These are phyloP conservation scores for Colletes collaris DNA, from an alignment of 2,888 invertebrate species.

Conservation along the genomic window DNA sequence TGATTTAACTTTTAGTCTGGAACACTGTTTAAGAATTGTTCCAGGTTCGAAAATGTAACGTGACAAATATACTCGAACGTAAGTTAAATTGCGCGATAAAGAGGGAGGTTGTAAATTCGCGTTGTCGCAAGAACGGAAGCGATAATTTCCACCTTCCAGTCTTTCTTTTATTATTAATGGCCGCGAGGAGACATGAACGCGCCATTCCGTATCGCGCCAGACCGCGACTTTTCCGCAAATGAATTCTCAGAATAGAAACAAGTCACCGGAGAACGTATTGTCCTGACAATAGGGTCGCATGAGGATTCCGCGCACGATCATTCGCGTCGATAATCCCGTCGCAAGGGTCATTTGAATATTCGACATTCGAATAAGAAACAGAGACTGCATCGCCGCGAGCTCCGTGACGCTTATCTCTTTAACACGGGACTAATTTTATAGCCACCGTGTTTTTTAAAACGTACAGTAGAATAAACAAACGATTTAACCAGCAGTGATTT, in stretches of 20 bases:
- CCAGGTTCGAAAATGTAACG: too few relatives aligned
- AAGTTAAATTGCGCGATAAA: too few relatives aligned
- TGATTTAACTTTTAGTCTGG: too few relatives aligned
- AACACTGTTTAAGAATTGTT: too few relatives aligned
- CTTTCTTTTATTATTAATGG: not conserved
- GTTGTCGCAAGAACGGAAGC: too few relatives aligned
- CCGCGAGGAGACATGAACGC: not conserved
- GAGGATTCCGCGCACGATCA: slow-evolving; percentile 68
- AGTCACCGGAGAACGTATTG: slow-evolving; percentile 24
- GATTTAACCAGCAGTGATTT: too few relatives aligned
- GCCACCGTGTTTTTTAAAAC: too few relatives aligned
- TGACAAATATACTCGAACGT: too few relatives aligned
- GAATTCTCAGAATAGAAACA: slow-evolving; percentile 18
- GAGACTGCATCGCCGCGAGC: slow-evolving; percentile 23
- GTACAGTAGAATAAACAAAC: too few relatives aligned
- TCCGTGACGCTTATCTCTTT: not conserved
- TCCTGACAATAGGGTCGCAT: slow-evolving; percentile 1
- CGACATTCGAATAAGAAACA: slow-evolving; percentile 70
- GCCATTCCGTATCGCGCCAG: not conserved
- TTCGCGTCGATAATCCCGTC: slow-evolving; percentile 65
- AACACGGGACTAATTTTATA: too few relatives aligned
- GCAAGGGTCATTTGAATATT: slow-evolving; percentile 74
- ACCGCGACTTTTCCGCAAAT: slow-evolving; percentile 3
- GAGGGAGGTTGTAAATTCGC: too few relatives aligned
- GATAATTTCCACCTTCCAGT: not conserved